Percentiles rank a stretch among this genome's conserved stretches.
Evolutionary conservation across 2,113 vertebrate species (phyloP).

Genomic region (Herpetotheres cachinnans): DNA sequence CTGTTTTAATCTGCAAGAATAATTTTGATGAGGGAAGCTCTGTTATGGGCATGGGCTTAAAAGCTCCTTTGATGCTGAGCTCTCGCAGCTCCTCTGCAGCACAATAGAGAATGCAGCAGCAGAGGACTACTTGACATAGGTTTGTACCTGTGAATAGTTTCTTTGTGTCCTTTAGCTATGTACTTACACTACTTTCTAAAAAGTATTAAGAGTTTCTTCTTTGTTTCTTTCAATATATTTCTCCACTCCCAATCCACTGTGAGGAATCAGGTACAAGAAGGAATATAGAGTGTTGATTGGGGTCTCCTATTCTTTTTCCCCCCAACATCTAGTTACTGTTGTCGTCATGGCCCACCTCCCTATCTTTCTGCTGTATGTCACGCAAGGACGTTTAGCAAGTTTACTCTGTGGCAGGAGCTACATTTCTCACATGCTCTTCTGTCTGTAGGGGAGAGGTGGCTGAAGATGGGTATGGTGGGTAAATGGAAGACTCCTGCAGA

Average conservation of each 20-base stretch:
- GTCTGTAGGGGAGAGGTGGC: not conserved
- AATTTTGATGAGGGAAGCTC: not conserved
- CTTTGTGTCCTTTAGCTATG: not conserved
- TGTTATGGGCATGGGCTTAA: not conserved
- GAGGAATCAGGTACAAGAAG: not conserved
- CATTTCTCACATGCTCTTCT: not conserved
- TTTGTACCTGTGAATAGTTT: not conserved
- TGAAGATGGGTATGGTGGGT: not conserved
- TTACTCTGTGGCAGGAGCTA: not conserved
- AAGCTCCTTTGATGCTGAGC: not conserved
- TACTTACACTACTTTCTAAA: not conserved
- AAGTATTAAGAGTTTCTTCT: not conserved
- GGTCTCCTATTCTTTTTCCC: not conserved
- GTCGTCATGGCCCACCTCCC: not conserved
- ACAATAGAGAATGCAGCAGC: not conserved
- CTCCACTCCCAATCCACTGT: not conserved
- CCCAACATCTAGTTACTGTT: not conserved
- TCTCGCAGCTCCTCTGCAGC: not conserved
- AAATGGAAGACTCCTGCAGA: not conserved
- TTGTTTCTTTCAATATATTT: not conserved
- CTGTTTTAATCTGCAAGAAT: not conserved
- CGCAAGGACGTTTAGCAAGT: not conserved
- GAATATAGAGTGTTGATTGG: not conserved
- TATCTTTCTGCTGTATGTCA: not conserved
- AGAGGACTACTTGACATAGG: not conserved